A percentile compares a stretch with the other conserved stretches of the same genome.
phyloP scores from a whole-genome alignment of 2,888 invertebrate genomes.

The Gonocerus acuteangulatus region DNA sequence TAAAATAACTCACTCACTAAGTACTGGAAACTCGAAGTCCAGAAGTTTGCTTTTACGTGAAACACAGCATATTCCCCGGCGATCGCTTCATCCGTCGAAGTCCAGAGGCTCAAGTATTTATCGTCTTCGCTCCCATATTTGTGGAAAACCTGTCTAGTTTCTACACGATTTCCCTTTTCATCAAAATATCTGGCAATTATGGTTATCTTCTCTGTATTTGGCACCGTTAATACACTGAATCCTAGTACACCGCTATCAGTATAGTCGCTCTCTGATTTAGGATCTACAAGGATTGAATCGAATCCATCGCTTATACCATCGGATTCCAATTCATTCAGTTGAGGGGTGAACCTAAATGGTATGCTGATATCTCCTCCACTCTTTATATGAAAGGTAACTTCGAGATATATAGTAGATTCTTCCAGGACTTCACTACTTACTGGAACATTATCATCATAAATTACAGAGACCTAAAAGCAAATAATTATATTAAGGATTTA shows the following conservation, averaged over 20 bases:
- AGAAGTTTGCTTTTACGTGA: conserved; percentile 48
- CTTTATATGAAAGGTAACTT: conserved; percentile 37
- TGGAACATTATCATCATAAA: conserved; percentile 41
- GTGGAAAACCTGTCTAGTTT: conserved; percentile 34
- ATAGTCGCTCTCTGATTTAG: conserved; percentile 35
- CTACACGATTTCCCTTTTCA: conserved; percentile 32
- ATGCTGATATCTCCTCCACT: conserved; percentile 36
- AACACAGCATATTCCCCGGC: conserved; percentile 50
- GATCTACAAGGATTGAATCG: conserved; percentile 14
- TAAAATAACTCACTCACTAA: conserved; percentile 43
- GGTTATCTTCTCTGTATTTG: conserved; percentile 27
- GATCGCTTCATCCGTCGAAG: conserved; percentile 44
- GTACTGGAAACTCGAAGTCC: conserved; percentile 47
- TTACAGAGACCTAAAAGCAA: conserved; percentile 40
- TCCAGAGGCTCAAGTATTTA: conserved; percentile 45
- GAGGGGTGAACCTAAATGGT: conserved; percentile 21
- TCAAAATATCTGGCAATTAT: conserved; percentile 37
- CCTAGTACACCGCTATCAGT: conserved; percentile 39
- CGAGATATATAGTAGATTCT: conserved; percentile 38
- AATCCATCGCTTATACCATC: background rate
- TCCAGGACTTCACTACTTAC: conserved; percentile 40
- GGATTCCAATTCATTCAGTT: background rate
- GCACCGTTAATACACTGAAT: conserved; percentile 39
- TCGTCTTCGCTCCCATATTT: conserved; percentile 43
- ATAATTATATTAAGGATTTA: too few relatives aligned